A percentile compares a stretch with the other conserved stretches of the same genome.
phyloP scores from a whole-genome alignment of 2,797 vertebrate genomes.

The Pipistrellus nathusii region DNA sequence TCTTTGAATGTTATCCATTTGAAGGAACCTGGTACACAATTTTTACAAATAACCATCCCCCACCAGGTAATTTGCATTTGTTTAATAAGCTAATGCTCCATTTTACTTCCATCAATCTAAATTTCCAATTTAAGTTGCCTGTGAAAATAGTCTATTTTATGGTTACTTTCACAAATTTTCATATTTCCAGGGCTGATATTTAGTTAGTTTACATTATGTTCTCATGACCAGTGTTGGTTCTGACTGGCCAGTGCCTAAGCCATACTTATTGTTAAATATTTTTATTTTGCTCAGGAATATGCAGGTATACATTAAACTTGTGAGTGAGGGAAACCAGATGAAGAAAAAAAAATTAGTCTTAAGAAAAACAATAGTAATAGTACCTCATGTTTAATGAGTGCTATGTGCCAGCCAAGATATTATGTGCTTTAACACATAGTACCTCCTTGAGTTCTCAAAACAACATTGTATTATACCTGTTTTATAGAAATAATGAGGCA shows the following conservation, averaged over 20 bases:
- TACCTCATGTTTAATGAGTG: slow-evolving; percentile 6
- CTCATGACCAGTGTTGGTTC: background rate
- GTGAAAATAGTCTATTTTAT: slow-evolving; percentile 2
- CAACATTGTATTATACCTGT: background rate
- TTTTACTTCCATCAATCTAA: background rate
- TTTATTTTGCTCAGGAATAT: background rate
- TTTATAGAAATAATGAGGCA: background rate
- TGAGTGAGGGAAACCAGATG: background rate
- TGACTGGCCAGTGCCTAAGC: background rate
- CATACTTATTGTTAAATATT: background rate
- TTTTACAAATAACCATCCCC: background rate
- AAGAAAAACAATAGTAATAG: background rate
- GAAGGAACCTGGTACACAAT: background rate
- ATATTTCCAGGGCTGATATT: background rate
- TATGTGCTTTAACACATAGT: background rate
- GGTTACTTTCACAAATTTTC: slow-evolving; percentile 11
- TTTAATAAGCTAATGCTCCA: background rate
- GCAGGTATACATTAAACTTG: background rate
- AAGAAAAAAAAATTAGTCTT: background rate
- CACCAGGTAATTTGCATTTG: background rate
- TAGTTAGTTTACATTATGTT: background rate
- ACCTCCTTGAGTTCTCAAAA: background rate
- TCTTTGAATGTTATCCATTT: background rate
- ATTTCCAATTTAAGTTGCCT: background rate
- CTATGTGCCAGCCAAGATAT: background rate